Evolutionary conservation across 2,113 vertebrate genomes (phyloP).

Genomic region (Xiphophorus couchianus): DNA sequence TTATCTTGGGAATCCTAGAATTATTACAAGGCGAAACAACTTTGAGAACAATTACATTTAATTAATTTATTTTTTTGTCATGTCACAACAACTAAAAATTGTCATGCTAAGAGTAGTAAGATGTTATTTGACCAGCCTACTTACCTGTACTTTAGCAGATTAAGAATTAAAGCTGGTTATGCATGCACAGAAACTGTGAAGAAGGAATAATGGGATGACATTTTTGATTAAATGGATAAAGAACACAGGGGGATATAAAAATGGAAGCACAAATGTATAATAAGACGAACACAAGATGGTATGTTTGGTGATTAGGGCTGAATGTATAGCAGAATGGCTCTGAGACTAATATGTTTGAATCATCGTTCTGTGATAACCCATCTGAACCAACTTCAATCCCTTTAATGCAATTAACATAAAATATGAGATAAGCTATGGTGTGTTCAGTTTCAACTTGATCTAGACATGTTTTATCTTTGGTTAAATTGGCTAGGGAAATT

Average conservation of each 20-base stretch:
- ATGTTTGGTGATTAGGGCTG: slow-evolving; percentile 3
- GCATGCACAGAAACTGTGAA: not conserved
- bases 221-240: not conserved
- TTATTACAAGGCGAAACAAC: no score
- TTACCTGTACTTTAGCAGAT: not conserved
- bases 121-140: not conserved
- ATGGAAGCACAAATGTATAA: not conserved
- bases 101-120: no score
- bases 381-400: not conserved
- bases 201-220: not conserved
- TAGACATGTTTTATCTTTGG: slow-evolving; percentile 10
- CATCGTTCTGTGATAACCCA: not conserved
- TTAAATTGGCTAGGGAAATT: slow-evolving; percentile 23
- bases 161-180: not conserved
- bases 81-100: no score
- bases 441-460: slow-evolving; percentile 14
- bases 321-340: slow-evolving; percentile 1
- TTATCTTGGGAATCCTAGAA: no score
- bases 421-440: slow-evolving; percentile 15
- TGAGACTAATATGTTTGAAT: not conserved
- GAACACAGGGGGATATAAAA: not conserved
- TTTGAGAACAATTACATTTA: no score
- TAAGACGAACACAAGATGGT: not conserved
- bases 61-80: no score
- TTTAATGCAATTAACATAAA: slow-evolving; percentile 18